Conservation (phyloP, 2,888 invertebrate species). For the Patella ulyssiponensis region DNA sequence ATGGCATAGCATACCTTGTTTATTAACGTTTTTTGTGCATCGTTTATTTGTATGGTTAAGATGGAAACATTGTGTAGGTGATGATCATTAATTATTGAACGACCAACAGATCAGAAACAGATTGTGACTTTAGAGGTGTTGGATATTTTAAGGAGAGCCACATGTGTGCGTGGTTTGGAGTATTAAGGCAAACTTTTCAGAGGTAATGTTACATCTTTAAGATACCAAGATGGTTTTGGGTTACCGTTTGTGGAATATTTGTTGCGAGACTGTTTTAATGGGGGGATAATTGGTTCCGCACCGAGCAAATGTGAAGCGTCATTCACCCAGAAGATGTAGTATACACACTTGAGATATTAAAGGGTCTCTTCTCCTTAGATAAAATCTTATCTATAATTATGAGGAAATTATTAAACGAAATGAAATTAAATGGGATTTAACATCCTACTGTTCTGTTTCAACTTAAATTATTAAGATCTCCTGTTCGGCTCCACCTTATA, state of each 20-base stretch:
- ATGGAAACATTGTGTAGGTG: not conserved
- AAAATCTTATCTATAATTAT: too few relatives aligned
- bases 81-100: not conserved
- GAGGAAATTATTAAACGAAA: not conserved
- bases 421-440: not conserved
- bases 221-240: too few relatives aligned
- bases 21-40: not conserved
- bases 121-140: not conserved
- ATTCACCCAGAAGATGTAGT: too few relatives aligned
- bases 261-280: conserved; percentile 10
- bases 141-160: not conserved
- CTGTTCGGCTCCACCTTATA: not conserved
- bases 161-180: not conserved
- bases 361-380: too few relatives aligned
- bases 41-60: not conserved
- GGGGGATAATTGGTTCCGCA: not conserved
- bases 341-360: too few relatives aligned
- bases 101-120: not conserved
- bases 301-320: not conserved
- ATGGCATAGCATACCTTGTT: not conserved
- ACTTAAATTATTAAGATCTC: too few relatives aligned
- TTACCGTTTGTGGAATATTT: not conserved
- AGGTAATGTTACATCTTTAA: too few relatives aligned
- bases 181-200: not conserved
- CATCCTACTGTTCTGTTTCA: not conserved